Base-by-base conservation (phyloP, 1,140 invertebrate genomes). In the Brachionus rubens region DNA sequence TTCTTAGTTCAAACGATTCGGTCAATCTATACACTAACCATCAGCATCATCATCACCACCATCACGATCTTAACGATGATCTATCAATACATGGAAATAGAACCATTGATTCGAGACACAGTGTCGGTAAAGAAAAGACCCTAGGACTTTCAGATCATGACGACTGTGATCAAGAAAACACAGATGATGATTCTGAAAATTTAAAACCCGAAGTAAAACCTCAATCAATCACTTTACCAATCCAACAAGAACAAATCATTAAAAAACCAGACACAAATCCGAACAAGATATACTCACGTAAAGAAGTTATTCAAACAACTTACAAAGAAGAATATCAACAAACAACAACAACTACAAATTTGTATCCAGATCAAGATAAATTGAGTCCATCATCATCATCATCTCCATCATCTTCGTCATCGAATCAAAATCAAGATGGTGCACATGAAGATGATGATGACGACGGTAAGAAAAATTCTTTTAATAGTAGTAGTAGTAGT, bases 241-340 rank as follows among this genome's bases (percentile, higher is more conserved):
- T 59, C n/a, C 54, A 59, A 16, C 54, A 59, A 19, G 33, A 59
- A 12, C 33, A 59, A 59, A 59, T n/a, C n/a, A n/a, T n/a, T n/a
- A n/a, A n/a, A n/a, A n/a, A n/a, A n/a, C n/a, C n/a, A n/a, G n/a
- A n/a, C n/a, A n/a, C n/a, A n/a, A 72, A 72, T 50, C 68, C 68
- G 1, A 72, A 72, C 28, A 72, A 72, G 50, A 72, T 72, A 9
- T 72, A 50, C 46, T 72, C 68, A 9, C 68, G 68, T 3, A 72
- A 72, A 33, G 68, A 72, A 72, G 68, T 72, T 12, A 54, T 72
- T 33, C 43, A 72, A 33, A 72, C 28, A 14, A 48, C 46, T 54
- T 43, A 65, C 24, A 43, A 43, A 36, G 68, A 72, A 72, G 68
- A 72, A 33, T 72, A 28, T 72, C n/a, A 36, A 24, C 68, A 72